These are phyloP conservation scores for Ectemnius lituratus DNA, from an alignment of 2,888 invertebrate species.

Conservation along the genomic window DNA sequence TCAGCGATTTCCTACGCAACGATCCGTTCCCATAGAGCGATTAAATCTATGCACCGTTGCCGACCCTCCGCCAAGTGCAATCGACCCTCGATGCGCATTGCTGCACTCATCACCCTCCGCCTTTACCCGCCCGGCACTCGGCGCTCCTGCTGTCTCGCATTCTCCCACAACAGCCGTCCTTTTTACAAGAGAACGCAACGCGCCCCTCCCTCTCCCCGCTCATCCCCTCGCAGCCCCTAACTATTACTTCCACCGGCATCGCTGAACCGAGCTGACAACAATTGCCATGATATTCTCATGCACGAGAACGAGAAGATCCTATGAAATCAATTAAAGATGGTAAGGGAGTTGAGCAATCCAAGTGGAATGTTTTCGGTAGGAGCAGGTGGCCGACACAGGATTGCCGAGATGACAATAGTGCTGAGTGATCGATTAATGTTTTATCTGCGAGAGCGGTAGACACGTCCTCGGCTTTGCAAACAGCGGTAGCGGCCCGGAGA, in stretches of 20 bases:
- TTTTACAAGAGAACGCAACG: background rate
- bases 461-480: slow-evolving; percentile 46
- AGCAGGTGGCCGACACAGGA: too few relatives aligned
- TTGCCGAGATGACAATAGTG: background rate
- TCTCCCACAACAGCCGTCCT: slow-evolving; percentile 17
- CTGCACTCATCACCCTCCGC: slow-evolving; percentile 44
- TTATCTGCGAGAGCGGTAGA: slow-evolving; percentile 39
- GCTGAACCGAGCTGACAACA: background rate
- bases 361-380: too few relatives aligned
- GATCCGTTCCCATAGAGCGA: slow-evolving; percentile 60
- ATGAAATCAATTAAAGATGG: background rate
- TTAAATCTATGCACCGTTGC: slow-evolving; percentile 63
- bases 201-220: background rate
- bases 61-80: slow-evolving; percentile 50
- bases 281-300: background rate
- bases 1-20: slow-evolving; percentile 56
- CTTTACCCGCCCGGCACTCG: slow-evolving; percentile 23
- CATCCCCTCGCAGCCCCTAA: background rate
- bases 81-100: slow-evolving; percentile 51
- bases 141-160: slow-evolving; percentile 16
- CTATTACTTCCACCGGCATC: background rate
- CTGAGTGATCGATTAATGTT: slow-evolving; percentile 34
- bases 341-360: too few relatives aligned
- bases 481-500: slow-evolving; percentile 15
- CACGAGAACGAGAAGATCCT: background rate